Percentiles rank a stretch among this genome's conserved stretches.
phyloP scores from a whole-genome alignment of 2,888 invertebrate species.

The Campaea margaritaria region DNA sequence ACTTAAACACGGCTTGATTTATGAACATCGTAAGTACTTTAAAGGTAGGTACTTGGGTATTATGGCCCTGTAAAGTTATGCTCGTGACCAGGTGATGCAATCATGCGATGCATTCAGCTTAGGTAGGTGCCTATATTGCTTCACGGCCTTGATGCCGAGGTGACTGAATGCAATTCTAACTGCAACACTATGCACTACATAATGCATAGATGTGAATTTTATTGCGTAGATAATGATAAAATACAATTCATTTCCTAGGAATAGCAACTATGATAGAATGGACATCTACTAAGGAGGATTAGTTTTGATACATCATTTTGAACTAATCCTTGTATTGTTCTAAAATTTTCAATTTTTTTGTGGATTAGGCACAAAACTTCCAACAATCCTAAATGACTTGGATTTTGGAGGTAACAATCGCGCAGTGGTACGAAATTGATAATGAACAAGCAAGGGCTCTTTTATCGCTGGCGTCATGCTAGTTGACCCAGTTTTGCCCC shows the following conservation, averaged over 20 bases:
- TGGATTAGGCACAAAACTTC: not conserved
- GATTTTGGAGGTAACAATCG: constrained; percentile 27
- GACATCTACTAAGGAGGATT: not conserved
- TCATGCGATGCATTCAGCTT: constrained; percentile 68
- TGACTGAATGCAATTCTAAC: constrained; percentile 71
- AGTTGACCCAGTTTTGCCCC: constrained; percentile 78
- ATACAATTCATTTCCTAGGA: not conserved
- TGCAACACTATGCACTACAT: constrained; percentile 62
- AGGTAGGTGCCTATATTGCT: constrained; percentile 64
- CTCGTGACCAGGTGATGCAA: constrained; percentile 61
- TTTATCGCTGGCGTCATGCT: constrained; percentile 81
- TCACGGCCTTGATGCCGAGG: constrained; percentile 78
- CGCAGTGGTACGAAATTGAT: constrained; percentile 64
- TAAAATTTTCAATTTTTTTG: too few relatives aligned
- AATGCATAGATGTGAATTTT: constrained; percentile 25
- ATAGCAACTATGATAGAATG: not conserved
- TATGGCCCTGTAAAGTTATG: constrained; percentile 20
- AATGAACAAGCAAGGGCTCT: constrained; percentile 72
- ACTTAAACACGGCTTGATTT: not conserved
- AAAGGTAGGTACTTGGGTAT: constrained; percentile 10
- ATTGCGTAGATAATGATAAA: constrained; percentile 20
- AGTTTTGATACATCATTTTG: not conserved
- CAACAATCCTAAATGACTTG: not conserved
- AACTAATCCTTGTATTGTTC: not conserved
- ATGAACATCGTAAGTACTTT: constrained; percentile 7